These are phyloP conservation scores for Paragorgia papillata DNA, from an alignment of 92 coral and sea anemone genomes.

Conservation along the genomic window DNA sequence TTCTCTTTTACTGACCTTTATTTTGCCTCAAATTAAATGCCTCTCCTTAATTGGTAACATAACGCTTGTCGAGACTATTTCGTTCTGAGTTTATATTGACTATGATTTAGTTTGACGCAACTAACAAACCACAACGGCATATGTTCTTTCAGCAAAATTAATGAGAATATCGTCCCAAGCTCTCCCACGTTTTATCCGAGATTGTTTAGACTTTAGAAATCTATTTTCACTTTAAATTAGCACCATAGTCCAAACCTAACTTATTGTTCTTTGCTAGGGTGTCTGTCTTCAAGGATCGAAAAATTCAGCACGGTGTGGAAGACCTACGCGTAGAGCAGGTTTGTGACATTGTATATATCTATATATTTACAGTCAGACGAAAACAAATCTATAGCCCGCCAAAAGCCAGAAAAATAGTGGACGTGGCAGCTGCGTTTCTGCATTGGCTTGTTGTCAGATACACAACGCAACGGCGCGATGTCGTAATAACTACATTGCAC, in stretches of 20 bases:
- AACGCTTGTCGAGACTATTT: not conserved
- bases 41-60: not conserved
- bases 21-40: too few relatives aligned
- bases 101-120: not conserved
- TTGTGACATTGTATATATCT: not conserved
- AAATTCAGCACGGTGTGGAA: conserved; percentile 71
- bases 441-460: too few relatives aligned
- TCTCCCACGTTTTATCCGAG: not conserved
- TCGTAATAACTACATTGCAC: too few relatives aligned
- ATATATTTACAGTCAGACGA: not conserved
- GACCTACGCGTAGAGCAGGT: conserved; percentile 97
- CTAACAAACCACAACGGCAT: not conserved
- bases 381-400: too few relatives aligned
- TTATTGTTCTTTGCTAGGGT: conserved; percentile 62
- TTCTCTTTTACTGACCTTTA: too few relatives aligned
- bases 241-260: not conserved
- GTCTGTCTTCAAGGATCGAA: conserved; percentile 77
- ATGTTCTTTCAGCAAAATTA: not conserved
- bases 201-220: not conserved
- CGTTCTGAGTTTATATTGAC: not conserved
- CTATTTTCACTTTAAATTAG: not conserved
- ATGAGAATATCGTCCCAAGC: not conserved
- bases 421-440: too few relatives aligned
- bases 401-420: too few relatives aligned
- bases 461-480: too few relatives aligned